Evolutionary conservation across 2,888 invertebrate species (phyloP).

Genomic region (Helicoverpa assulta): DNA sequence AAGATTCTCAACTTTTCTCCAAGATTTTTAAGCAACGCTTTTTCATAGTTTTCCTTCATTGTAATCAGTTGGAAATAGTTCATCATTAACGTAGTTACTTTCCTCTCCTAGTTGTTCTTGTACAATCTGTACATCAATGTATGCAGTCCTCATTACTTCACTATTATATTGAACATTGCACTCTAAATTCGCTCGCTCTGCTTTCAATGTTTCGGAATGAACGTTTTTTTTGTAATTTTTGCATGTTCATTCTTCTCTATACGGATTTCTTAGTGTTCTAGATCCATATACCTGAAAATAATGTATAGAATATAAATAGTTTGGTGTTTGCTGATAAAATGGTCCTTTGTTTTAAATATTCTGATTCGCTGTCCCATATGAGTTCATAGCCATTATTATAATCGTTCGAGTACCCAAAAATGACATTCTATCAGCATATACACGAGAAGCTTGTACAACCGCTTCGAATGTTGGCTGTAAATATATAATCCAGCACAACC

Average conservation of each 20-base stretch:
- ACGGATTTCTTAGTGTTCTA: slow-evolving; percentile 29
- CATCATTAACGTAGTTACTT: slow-evolving; percentile 18
- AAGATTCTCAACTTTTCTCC: slow-evolving; percentile 14
- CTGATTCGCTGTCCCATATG: not conserved
- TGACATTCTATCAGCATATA: slow-evolving; percentile 66
- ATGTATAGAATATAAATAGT: slow-evolving; percentile 44
- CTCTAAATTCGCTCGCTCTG: slow-evolving; percentile 72
- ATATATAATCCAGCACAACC: slow-evolving; percentile 77
- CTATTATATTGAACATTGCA: slow-evolving; percentile 45
- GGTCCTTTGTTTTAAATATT: not conserved
- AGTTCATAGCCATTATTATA: no score
- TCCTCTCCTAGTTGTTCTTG: slow-evolving; percentile 16
- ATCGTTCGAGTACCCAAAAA: not conserved
- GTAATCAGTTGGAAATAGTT: slow-evolving; percentile 31
- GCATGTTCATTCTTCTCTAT: slow-evolving; percentile 69
- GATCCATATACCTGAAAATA: slow-evolving; percentile 30
- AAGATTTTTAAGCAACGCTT: slow-evolving; percentile 46
- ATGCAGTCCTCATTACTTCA: slow-evolving; percentile 38
- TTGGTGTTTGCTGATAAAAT: slow-evolving; percentile 62
- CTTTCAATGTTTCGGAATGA: slow-evolving; percentile 79
- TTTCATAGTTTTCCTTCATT: slow-evolving; percentile 45
- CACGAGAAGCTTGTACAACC: slow-evolving; percentile 72
- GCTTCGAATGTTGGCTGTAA: slow-evolving; percentile 88
- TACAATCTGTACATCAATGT: slow-evolving; percentile 34
- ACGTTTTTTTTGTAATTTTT: slow-evolving; percentile 62